Evolutionary conservation across 2,888 invertebrate species (phyloP), one percentile per base, ranked within the genome.

Genomic region (Agonopterix subpropinquella): DNA sequence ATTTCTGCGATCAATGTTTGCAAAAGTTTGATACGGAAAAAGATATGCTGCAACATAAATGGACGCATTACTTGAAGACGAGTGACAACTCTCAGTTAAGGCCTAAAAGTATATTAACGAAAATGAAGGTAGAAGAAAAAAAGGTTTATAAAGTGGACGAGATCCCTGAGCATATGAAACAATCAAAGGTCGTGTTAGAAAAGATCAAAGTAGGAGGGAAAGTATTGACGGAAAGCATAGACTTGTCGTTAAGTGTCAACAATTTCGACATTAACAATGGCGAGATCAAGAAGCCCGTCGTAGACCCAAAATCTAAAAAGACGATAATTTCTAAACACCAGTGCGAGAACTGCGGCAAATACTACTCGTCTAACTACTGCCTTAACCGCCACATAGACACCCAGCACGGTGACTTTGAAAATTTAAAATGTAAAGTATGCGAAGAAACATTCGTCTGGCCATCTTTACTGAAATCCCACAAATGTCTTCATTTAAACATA

Each of bases 391-490:
- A 87, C 51, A 71, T 80, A 3, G 56, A 65, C 1, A 67, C 62
- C 0, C 62, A 69, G 11, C 84, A 86, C 45, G 48, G 51, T 0
- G 60, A 70, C 39, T 67, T 61, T 3, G 66, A 73, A 0, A 65
- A 57, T 8, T 61, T 80, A 0, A 65, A 64, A 5, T 86, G 86
- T 52, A 62, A 69, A 3, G 64, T 70, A 0, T 87, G 86, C 8
- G 84, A 83, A 41, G 85, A 84, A 48, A 72, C 64, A 0, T 87
- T 87, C 35, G 73, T 72, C 0, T 85, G 82, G 80, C 80, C 80
- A 0, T 79, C 81, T 0, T 54, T 83, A 0, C 67, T 86, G 0
- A 47, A 58, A 11, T 59, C 65, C 0, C 86, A 87, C 50, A 77
- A 71, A 1, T 87, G 86, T 50, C 75, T 82, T 1, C 65, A 81